Conservation (phyloP, 2,113 vertebrate species). For the Girardinichthys multiradiatus region DNA sequence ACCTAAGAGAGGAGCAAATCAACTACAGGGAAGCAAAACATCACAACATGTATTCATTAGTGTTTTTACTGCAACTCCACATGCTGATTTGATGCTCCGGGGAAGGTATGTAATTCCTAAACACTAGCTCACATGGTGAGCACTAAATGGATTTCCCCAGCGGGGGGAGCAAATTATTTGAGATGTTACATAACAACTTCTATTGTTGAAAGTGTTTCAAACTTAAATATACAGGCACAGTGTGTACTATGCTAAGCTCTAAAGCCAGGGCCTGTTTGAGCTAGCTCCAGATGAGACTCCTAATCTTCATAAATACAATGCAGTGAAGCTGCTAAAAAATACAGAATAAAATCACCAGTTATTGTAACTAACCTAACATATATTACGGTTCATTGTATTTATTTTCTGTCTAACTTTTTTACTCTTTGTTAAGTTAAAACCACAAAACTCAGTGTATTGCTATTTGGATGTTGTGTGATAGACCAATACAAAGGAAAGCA, state of each 20-base stretch:
- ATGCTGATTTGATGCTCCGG: slow-evolving; percentile 12
- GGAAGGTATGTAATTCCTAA: slow-evolving; percentile 42
- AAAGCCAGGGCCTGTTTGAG: slow-evolving; percentile 20
- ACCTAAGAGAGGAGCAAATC: background rate
- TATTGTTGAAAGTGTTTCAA: slow-evolving; percentile 58
- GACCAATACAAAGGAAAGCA: no score
- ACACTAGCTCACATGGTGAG: slow-evolving; percentile 35
- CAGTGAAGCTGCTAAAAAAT: slow-evolving; percentile 13
- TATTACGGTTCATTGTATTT: background rate
- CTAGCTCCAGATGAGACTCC: slow-evolving; percentile 28
- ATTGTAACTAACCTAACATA: background rate
- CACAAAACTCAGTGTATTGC: no score
- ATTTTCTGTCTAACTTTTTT: background rate
- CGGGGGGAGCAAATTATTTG: slow-evolving; percentile 32
- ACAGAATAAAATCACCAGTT: slow-evolving; percentile 23
- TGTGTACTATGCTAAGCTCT: slow-evolving; percentile 53
- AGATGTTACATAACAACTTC: slow-evolving; percentile 56
- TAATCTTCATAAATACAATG: slow-evolving; percentile 32
- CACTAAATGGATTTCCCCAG: slow-evolving; percentile 41
- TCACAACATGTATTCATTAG: background rate
- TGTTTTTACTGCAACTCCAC: slow-evolving; percentile 8
- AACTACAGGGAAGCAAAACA: background rate
- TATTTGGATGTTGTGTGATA: no score
- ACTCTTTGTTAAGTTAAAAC: background rate
- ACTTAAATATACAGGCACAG: slow-evolving; percentile 52